A percentile compares a stretch with the other conserved stretches of the same genome.
phyloP scores from a whole-genome alignment of 2,797 vertebrate genomes.

The Myotis planiceps region DNA sequence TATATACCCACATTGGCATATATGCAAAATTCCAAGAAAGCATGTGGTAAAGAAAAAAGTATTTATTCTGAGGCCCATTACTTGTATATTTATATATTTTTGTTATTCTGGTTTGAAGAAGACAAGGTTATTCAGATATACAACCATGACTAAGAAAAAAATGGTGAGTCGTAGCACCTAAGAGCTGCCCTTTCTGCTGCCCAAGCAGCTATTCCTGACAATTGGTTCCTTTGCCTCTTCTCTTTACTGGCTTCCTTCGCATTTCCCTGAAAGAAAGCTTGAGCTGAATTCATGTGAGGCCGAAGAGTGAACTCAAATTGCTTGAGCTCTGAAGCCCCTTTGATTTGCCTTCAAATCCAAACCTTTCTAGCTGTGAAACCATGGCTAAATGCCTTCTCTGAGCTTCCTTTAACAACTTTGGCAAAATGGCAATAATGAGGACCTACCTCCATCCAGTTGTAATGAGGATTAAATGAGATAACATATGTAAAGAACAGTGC shows the following conservation, averaged over 20 bases:
- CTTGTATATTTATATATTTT: neutral
- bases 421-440: neutral
- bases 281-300: neutral
- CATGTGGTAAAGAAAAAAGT: neutral
- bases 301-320: neutral
- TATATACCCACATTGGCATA: neutral
- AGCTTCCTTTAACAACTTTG: neutral
- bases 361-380: neutral
- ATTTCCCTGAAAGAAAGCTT: neutral
- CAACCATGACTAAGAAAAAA: neutral
- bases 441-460: neutral
- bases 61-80: neutral
- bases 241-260: neutral
- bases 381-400: neutral
- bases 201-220: neutral
- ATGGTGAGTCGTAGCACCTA: neutral
- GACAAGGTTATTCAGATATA: neutral
- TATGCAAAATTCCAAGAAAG: neutral
- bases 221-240: neutral
- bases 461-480: neutral
- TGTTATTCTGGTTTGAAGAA: conserved; percentile 5
- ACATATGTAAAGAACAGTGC: neutral
- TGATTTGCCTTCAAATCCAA: neutral
- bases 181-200: neutral
- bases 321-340: neutral